Percentiles rank a stretch among this genome's conserved stretches.
Conservation (phyloP, 2,888 invertebrate genomes). For the Tillus elongatus region DNA sequence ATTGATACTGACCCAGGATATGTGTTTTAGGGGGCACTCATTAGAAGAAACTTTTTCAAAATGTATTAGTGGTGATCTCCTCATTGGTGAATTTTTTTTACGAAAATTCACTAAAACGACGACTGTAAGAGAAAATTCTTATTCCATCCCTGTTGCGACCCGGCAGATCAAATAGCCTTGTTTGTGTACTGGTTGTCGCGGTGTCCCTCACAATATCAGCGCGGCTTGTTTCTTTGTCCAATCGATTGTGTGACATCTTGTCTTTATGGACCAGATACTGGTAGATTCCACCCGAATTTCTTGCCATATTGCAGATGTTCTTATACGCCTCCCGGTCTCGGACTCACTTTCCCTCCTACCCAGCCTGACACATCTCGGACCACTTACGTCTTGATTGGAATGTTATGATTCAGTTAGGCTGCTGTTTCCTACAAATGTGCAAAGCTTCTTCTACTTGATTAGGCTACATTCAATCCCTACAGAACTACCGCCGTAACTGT, state of each 20-base stretch:
- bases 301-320: conserved; percentile 32
- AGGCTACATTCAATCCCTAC: too few relatives aligned
- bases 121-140: too few relatives aligned
- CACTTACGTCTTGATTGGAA: conserved; percentile 26
- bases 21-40: too few relatives aligned
- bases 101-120: too few relatives aligned
- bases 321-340: conserved; percentile 12
- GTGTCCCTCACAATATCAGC: conserved; percentile 34
- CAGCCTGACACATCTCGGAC: conserved; percentile 16
- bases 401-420: conserved; percentile 21
- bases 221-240: conserved; percentile 38
- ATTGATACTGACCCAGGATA: too few relatives aligned
- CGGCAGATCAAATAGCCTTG: conserved; percentile 36
- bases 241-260: conserved; percentile 43
- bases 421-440: background rate
- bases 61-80: too few relatives aligned
- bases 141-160: conserved; percentile 1
- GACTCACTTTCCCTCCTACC: conserved; percentile 22
- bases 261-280: conserved; percentile 38
- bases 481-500: too few relatives aligned
- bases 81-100: too few relatives aligned
- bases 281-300: conserved; percentile 33
- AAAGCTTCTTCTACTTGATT: background rate
- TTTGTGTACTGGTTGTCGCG: conserved; percentile 37
- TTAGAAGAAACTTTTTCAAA: too few relatives aligned